These are phyloP conservation scores for Drosophila pegasa DNA, from an alignment of 2,888 invertebrate species.

Conservation along the genomic window DNA sequence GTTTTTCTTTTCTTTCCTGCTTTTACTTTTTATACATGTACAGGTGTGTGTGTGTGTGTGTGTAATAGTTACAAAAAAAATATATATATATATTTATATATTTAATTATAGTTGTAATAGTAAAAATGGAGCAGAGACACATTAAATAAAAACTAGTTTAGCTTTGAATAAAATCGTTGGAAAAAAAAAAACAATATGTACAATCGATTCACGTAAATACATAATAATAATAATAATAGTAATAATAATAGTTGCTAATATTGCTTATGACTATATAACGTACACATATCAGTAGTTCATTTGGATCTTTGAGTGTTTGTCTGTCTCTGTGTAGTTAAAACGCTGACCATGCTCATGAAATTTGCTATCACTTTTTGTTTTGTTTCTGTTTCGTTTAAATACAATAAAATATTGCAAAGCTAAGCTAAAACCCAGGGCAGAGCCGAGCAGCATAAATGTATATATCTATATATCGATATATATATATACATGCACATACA, in stretches of 20 bases:
- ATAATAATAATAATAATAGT: conserved; percentile 14
- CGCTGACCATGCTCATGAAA: conserved; percentile 71
- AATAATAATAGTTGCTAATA: conserved; percentile 71
- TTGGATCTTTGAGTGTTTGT: conserved; percentile 67
- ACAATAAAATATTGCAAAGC: conserved; percentile 39
- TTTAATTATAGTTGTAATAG: conserved; percentile 28
- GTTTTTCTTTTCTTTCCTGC: conserved; percentile 34
- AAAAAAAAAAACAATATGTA: conserved; percentile 62
- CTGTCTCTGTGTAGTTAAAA: conserved; percentile 50
- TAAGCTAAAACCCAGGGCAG: conserved; percentile 33
- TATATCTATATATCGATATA: conserved; percentile 21
- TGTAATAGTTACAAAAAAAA: conserved; percentile 39
- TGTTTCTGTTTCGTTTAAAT: conserved; percentile 41
- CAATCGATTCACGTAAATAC: conserved; percentile 40
- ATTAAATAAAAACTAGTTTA: conserved; percentile 59
- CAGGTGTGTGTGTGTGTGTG: conserved; percentile 24
- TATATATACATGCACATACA: conserved; percentile 35
- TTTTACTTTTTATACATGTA: conserved; percentile 47
- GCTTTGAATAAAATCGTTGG: conserved; percentile 70
- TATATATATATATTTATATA: conserved; percentile 25
- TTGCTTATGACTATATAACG: conserved; percentile 79
- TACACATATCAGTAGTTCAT: conserved; percentile 72
- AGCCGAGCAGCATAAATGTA: conserved; percentile 20
- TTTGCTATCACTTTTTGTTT: conserved; percentile 69
- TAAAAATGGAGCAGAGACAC: conserved; percentile 31